phyloP scores from a whole-genome alignment of 2,888 invertebrate genomes.

The Carabus problematicus region DNA sequence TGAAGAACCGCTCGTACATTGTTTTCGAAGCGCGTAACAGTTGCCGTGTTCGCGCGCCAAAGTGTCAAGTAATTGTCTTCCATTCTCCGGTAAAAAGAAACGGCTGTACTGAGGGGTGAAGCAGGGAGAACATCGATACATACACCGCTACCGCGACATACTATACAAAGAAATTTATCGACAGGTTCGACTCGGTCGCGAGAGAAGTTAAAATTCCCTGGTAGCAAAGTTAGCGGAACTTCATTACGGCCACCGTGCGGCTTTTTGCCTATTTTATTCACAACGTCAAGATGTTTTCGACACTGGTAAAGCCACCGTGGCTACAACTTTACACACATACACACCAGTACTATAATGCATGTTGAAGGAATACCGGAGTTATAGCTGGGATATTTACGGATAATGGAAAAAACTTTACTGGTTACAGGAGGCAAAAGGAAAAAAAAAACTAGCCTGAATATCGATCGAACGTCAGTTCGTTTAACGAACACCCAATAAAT shows the following conservation, averaged over 20 bases:
- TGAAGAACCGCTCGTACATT: slow-evolving; percentile 1
- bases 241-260: slow-evolving; percentile 15
- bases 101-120: background rate
- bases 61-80: too few species aligned
- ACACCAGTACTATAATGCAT: too few species aligned
- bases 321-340: too few species aligned
- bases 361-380: too few species aligned
- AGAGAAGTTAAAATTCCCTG: slow-evolving; percentile 31
- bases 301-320: background rate
- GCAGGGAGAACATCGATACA: background rate
- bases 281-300: background rate
- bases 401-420: too few species aligned
- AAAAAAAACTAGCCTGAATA: background rate
- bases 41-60: background rate
- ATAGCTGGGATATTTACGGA: too few species aligned
- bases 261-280: background rate
- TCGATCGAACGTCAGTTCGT: background rate
- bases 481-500: too few species aligned
- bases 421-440: too few species aligned
- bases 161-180: slow-evolving; percentile 31
- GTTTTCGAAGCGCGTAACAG: background rate
- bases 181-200: slow-evolving; percentile 19
- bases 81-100: background rate
- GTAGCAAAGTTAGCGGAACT: slow-evolving; percentile 35
- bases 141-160: slow-evolving; percentile 11